Evolutionary conservation across 2,113 vertebrate species (phyloP), one percentile per base, ranked within the genome.

Genomic region (Atherinomorus stipes): DNA sequence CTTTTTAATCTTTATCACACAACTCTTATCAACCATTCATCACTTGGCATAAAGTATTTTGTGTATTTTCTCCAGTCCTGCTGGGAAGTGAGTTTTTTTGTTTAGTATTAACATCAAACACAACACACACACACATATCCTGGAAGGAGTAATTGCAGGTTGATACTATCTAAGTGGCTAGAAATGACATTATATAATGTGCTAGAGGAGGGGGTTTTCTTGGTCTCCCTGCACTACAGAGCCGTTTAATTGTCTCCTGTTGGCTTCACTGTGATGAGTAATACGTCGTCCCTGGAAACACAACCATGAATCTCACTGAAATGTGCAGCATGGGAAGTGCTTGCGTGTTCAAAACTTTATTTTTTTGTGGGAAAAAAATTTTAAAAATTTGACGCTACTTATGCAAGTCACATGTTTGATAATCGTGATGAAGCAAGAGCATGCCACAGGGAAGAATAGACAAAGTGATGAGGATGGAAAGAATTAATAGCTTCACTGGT

Each of bases 181-280:
- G 64, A 76, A 85, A 77, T 49, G 72, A 37, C 76, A 86, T 88
- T 82, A 81, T 71, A 74, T 79, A 85, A 37, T 58, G 21, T 64
- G 38, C 57, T 40, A 15, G 28, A 80, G 34, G 25, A 69, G 44
- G 40, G 40, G 26, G 18, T 51, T 37, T 60, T 82, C 51, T 77
- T 50, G 31, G 42, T 59, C 56, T 70, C 38, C 66, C 40, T 85
- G 85, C 60, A 80, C 66, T 67, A 62, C 66, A 53, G 42, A 58
- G 54, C 83, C 83, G 64, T 85, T 77, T 78, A 82, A 85, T 49
- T 56, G 44, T 62, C 73, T 76, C 57, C 81, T 60, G 60, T 71
- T 67, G 79, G 74, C 72, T 76, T 67, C 74, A 37, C 54, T 72
- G n/a, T 51, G 63, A 86, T 80, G 83, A 88, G 78, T 72, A 88